Percentiles rank a stretch among this genome's conserved stretches.
Evolutionary conservation across 2,797 vertebrate species (phyloP).

Genomic region (Epinephelus awoara): DNA sequence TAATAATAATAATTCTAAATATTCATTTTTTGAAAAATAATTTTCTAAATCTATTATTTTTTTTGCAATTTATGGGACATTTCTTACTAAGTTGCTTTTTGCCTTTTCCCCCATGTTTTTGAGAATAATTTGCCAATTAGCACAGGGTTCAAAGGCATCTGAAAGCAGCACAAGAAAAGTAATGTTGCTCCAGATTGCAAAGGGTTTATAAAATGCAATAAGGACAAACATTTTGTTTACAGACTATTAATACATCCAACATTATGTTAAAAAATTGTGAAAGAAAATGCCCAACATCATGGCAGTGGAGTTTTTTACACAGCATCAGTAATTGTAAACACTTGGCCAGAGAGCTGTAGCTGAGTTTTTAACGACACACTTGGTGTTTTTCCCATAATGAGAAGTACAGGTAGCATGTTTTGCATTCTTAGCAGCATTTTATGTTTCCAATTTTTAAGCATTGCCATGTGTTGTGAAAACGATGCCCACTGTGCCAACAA

Average conservation of each 20-base stretch:
- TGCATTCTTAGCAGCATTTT: conserved; percentile 9
- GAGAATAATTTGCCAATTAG: no score
- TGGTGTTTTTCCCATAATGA: conserved; percentile 25
- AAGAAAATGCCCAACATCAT: not conserved
- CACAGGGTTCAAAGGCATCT: no score
- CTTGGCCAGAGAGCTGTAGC: not conserved
- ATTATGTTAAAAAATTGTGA: not conserved
- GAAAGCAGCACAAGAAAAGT: no score
- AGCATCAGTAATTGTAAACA: conserved; percentile 14
- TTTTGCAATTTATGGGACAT: no score
- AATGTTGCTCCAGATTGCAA: no score
- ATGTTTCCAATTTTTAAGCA: conserved; percentile 36
- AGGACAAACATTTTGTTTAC: not conserved
- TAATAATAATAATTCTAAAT: not conserved
- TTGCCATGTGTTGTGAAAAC: conserved; percentile 31
- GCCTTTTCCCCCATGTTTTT: no score
- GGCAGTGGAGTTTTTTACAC: not conserved
- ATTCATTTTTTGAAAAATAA: no score
- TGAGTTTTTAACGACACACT: conserved; percentile 14
- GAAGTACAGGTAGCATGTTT: not conserved
- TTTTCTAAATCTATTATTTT: no score
- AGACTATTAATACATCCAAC: not conserved
- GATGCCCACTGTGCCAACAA: conserved; percentile 29
- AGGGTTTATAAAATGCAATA: not conserved
- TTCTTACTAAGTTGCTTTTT: no score